These are phyloP conservation scores for Spodoptera picta DNA, from an alignment of 2,888 invertebrate genomes.

Conservation along the genomic window DNA sequence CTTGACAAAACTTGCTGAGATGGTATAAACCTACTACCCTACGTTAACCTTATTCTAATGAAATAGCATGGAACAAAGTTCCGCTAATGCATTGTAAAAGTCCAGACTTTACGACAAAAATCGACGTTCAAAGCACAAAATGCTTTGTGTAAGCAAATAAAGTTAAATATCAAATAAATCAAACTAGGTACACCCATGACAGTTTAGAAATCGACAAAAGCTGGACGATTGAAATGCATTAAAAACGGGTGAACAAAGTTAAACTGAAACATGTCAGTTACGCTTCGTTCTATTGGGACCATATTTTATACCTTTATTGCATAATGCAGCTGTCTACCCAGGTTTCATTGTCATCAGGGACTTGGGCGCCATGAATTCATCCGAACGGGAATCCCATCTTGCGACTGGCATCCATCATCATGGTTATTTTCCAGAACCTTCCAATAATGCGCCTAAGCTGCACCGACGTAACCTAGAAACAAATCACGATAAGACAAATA, in stretches of 20 bases:
- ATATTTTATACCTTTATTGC: conserved; percentile 45
- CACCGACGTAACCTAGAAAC: conserved; percentile 23
- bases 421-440: conserved; percentile 31
- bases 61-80: conserved; percentile 22
- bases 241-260: conserved; percentile 42
- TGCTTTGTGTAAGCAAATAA: too few relatives aligned
- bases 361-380: not conserved
- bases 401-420: conserved; percentile 5
- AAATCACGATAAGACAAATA: not conserved
- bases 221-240: conserved; percentile 50
- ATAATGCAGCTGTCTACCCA: conserved; percentile 3
- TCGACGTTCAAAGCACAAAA: too few relatives aligned
- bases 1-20: not conserved
- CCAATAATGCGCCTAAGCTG: conserved; percentile 20
- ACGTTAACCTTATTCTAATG: conserved; percentile 20
- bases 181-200: not conserved
- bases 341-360: conserved; percentile 10
- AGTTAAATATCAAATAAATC: too few relatives aligned
- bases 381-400: not conserved
- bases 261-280: conserved; percentile 54
- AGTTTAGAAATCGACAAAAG: conserved; percentile 25
- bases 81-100: conserved; percentile 46
- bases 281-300: conserved; percentile 48
- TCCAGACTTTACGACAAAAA: conserved; percentile 15
- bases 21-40: conserved; percentile 18